Percentiles rank a stretch among this genome's conserved stretches.
phyloP scores from a whole-genome alignment of 2,797 vertebrate genomes.

The Dendrocincla fuliginosa region DNA sequence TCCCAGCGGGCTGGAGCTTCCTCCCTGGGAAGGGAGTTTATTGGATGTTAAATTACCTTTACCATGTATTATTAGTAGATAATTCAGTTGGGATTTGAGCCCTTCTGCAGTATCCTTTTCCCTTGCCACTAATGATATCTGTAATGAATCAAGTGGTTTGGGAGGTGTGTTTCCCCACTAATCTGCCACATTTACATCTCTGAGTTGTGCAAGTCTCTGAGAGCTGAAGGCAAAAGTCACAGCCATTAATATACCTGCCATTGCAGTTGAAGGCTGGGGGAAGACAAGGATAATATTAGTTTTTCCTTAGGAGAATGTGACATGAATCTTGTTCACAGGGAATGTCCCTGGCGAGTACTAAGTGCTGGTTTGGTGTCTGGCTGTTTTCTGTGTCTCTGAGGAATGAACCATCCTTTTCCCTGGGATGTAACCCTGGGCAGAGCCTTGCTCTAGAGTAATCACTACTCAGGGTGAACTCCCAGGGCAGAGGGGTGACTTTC shows the following conservation, averaged over 20 bases:
- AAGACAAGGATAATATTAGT: background rate
- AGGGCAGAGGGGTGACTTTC: background rate
- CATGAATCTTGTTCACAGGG: background rate
- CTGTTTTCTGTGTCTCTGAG: background rate
- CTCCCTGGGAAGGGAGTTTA: background rate
- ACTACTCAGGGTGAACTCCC: background rate
- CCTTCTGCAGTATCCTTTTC: background rate
- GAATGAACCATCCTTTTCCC: background rate
- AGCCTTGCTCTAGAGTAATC: background rate
- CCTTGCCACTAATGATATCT: too few species aligned
- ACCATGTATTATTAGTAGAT: background rate
- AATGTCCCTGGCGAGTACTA: background rate
- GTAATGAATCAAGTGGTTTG: fast-evolving
- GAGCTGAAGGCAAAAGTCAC: background rate
- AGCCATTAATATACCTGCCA: fast-evolving
- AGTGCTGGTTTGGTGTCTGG: background rate
- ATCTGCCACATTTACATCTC: background rate
- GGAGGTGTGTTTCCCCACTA: background rate
- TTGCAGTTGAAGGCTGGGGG: background rate
- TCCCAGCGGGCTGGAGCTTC: background rate
- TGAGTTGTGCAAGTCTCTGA: background rate
- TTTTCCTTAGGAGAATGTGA: background rate
- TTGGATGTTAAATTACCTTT: background rate
- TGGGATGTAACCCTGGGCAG: fast-evolving
- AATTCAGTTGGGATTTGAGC: background rate